phyloP scores from a whole-genome alignment of 2,797 vertebrate species.

The Syngnathus acus region DNA sequence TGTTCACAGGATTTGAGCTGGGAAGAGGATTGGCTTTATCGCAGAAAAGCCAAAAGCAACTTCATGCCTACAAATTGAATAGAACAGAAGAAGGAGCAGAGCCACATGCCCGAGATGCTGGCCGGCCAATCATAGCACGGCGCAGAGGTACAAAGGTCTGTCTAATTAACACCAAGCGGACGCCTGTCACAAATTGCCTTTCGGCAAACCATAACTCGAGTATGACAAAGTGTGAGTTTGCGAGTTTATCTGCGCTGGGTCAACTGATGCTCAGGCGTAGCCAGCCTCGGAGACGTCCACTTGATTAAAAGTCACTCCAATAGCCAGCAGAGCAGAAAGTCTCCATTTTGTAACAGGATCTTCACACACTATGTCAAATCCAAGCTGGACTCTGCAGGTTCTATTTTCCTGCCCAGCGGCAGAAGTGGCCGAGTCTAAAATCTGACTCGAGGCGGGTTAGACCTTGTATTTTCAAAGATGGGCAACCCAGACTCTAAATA shows the following conservation, averaged over 20 bases:
- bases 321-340: neutral
- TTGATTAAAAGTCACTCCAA: slow-evolving; percentile 7
- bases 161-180: slow-evolving; percentile 1
- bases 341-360: neutral
- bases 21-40: slow-evolving; percentile 1
- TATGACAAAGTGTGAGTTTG: neutral
- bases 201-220: neutral
- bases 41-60: neutral
- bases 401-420: too few relatives aligned
- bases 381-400: neutral
- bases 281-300: neutral
- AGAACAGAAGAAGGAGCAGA: neutral
- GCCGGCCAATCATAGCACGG: neutral
- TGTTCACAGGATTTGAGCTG: neutral
- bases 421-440: too few relatives aligned
- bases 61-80: neutral
- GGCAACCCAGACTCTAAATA: too few relatives aligned
- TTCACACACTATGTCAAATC: neutral
- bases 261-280: neutral
- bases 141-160: neutral
- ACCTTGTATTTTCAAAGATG: too few relatives aligned
- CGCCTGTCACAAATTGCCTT: neutral
- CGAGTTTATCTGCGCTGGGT: neutral
- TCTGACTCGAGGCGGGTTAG: too few relatives aligned
- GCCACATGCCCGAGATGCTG: neutral